Evolutionary conservation across 2,113 vertebrate genomes (phyloP).

Genomic region (Aythya baeri): DNA sequence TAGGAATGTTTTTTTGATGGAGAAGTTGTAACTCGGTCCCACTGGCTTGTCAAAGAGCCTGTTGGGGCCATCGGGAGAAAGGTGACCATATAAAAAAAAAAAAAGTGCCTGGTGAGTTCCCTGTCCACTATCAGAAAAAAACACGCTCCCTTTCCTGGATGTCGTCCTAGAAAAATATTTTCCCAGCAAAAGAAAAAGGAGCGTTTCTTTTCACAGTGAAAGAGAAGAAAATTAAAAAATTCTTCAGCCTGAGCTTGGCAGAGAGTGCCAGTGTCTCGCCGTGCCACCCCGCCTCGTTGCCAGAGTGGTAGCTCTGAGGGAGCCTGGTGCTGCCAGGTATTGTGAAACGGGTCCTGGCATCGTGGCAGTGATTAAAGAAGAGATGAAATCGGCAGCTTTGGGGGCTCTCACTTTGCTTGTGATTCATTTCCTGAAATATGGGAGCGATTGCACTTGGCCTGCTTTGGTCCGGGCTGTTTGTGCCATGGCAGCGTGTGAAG

Average conservation of each 20-base stretch:
- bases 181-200: background rate
- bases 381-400: background rate
- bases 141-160: background rate
- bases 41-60: background rate
- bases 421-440: background rate
- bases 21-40: background rate
- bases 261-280: background rate
- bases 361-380: background rate
- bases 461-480: background rate
- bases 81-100: background rate
- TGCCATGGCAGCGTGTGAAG: background rate
- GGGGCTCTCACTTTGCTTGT: background rate
- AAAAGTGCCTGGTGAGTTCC: background rate
- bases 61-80: background rate
- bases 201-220: background rate
- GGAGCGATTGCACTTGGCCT: background rate
- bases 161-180: background rate
- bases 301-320: background rate
- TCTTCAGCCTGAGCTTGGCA: background rate
- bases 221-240: background rate
- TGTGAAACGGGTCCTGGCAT: background rate
- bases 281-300: background rate
- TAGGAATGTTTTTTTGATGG: background rate
- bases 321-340: background rate
- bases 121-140: background rate